Base-by-base conservation (phyloP, 2,888 invertebrate genomes). In the Amblyjoppa proteus region DNA sequence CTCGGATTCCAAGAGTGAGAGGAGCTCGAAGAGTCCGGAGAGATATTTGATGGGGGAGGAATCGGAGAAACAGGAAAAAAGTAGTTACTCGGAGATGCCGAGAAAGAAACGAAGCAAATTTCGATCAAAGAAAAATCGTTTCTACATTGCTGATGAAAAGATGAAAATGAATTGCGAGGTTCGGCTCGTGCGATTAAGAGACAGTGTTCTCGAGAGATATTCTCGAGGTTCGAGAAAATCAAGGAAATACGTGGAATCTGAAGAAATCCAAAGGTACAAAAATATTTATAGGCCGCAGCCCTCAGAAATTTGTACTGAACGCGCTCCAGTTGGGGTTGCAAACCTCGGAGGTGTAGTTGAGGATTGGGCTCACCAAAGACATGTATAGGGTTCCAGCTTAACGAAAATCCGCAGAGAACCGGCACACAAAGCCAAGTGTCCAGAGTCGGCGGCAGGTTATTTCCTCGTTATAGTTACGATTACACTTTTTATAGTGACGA, bases 211-310 rank as follows among this genome's bases (percentile, higher is more conserved):
- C 28, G 56, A 81, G 7, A 89, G 88, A 45, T 81, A 93, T 81
- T 81, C 88, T 3, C 84, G 83, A 53, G 91, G 91, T 9, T 88
- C 94, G 86, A 78, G 88, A 75, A 89, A 89, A 71, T 94, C 93
- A 25, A 91, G 86, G 83, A 85, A 89, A 83, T 89, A 90, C 87
- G 81, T 93, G 87, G 92, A 91, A 56, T 81, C 85, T 78, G 92
- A 90, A 88, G 71, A 87, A 81, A 80, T 93, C 4, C 86, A 90
- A 90, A 94, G 93, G 94, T 93, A 93, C 70, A 6, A 86, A 31
- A 76, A 68, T 41, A 84, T 61, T 20, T 20, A 20, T 20, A 20
- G 20, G 20, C 20, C 20, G 20, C 20, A 20, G 20, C 20, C 20
- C 20, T 20, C 20, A 20, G 20, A 20, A 20, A 20, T 20, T 20